Base-by-base conservation (phyloP, 2,888 invertebrate species). In the Arge pagana region DNA sequence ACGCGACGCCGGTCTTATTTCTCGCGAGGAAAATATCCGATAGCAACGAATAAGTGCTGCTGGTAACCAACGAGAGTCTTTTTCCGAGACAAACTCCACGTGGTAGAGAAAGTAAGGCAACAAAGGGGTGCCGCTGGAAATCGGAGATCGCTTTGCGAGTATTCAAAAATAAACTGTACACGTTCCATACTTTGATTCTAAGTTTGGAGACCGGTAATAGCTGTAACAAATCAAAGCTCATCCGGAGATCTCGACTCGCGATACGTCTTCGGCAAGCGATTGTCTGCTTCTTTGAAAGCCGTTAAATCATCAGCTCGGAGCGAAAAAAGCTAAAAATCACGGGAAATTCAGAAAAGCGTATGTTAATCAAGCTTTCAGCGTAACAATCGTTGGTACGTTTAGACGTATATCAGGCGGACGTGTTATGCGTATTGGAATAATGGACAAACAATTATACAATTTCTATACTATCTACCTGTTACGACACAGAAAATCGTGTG, bases 351-450 rank as follows among this genome's bases (percentile, higher is more conserved):
- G 24, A 23, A 6, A 40, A 40, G 40, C 40, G 21, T n/a, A 40
- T 40, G 18, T 40, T 40, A 40, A 26, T 26, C n/a, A 26, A 26
- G 28, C 28, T 26, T 26, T 26, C 10, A 8, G 28, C n/a, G n/a
- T n/a, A n/a, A n/a, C 4, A 10, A 28, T 41, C 28, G n/a, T 23
- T n/a, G 4, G 13, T 39, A 21, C 13, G 8, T 23, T 26, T 26
- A 26, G 8, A 3, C n/a, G n/a, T n/a, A 30, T 28, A 11, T 7
- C 11, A 23, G 33, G 33, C 33, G 13, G 35, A 45, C 35, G 21
- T 45, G 45, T 41, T 50, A 41, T 50, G 50, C 33, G 40, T 50
- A 50, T 40, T 50, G 40, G 50, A 50, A 50, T 40, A 50, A 50
- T 41, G 50, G 50, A 50, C 39, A 37, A 28, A 50, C 15, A 19